Evolutionary conservation across 2,888 invertebrate species (phyloP), one percentile per base, ranked within the genome.

Genomic region (Oscheius sp.): DNA sequence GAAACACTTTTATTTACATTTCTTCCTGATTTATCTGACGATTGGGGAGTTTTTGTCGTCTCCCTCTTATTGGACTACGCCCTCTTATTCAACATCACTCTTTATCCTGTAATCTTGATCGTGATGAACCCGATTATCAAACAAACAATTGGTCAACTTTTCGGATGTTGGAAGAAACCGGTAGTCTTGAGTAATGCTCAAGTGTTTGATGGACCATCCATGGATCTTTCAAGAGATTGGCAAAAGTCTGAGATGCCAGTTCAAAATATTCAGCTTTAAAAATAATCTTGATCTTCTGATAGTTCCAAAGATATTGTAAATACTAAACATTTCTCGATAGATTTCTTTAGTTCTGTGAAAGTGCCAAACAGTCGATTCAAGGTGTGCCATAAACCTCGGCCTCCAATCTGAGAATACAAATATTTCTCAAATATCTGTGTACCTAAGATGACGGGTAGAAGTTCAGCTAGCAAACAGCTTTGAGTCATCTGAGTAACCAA

Each of bases 51-150:
- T 15, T 65, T 53, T 39, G 45, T 53, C 1, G 45, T 65, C 20
- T 65, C 65, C 8, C 53, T 65, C 6, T 25, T 65, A 15, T 27
- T 65, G n/a, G 65, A 65, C 29, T 65, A 65, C 17, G 25, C 65
- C 15, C 27, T 65, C 3, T 33, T 65, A 5, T 29, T 65, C 15
- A 65, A 65, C 39, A 34, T 50, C 12, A 52, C 65, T 10, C 50
- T 65, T 20, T 45, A 55, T 23, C 65, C 65, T 2, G 45, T 53
- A 20, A 65, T 65, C 12, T 23, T 65, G 65, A 53, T 65, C 3
- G 12, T 52, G 12, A 65, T 65, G 65, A 65, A 65, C 12, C 55
- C 65, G 5, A 52, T 37, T 15, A 65, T 65, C 10, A 20, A 42
- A 23, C 23, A 23, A 23, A 53, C 65, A 0, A 39, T 53, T 5